Evolutionary conservation across 2,888 invertebrate species (phyloP).

Genomic region (Thera britannica): DNA sequence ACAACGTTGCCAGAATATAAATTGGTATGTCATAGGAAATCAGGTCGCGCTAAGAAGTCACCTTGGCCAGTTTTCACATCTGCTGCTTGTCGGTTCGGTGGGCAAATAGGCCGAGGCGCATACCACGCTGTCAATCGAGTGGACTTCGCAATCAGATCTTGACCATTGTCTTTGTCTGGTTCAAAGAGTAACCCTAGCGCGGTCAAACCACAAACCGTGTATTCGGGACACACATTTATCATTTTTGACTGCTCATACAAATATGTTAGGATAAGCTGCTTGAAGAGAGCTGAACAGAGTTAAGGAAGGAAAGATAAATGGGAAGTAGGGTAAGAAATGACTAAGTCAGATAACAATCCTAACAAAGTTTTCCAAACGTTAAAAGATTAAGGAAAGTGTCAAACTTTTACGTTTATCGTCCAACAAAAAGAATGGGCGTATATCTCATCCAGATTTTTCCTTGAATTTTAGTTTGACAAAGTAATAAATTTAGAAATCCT

Average conservation of each 20-base stretch:
- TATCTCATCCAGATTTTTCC: background rate
- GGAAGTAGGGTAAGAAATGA: background rate
- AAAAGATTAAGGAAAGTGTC: slow-evolving; percentile 5
- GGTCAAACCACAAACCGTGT: background rate
- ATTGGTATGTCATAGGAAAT: slow-evolving; percentile 45
- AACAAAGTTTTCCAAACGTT: background rate
- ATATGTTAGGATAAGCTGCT: no score
- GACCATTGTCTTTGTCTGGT: slow-evolving; percentile 19
- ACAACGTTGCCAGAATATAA: slow-evolving; percentile 41
- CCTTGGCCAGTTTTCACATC: slow-evolving; percentile 80
- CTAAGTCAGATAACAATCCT: background rate
- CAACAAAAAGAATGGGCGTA: background rate
- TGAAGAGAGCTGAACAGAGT: background rate
- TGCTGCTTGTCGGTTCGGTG: slow-evolving; percentile 67
- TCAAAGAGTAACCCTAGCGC: background rate
- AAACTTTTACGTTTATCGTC: slow-evolving; percentile 1
- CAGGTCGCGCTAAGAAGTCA: slow-evolving; percentile 53
- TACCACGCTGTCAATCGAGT: slow-evolving; percentile 68
- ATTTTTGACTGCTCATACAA: no score
- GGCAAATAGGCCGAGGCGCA: slow-evolving; percentile 65
- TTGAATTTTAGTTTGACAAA: background rate
- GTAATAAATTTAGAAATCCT: no score
- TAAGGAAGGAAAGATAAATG: background rate
- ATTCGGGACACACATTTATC: background rate
- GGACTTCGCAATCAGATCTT: slow-evolving; percentile 28